Conservation (phyloP, 2,888 invertebrate species). For the Agapostemon virescens region DNA sequence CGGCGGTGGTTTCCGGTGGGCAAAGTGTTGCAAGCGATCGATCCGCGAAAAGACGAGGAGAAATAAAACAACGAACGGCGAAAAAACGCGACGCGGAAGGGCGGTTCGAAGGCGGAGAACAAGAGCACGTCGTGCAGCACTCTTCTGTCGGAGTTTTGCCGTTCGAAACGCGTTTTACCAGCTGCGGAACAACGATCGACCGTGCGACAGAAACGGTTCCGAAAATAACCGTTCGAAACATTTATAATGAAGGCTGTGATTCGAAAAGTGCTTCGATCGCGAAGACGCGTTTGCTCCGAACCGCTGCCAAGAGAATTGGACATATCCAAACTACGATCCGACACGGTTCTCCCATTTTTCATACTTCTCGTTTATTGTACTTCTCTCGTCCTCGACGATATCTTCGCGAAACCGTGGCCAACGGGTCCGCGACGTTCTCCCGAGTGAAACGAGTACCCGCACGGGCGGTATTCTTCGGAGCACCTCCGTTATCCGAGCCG, state of each 20-base stretch:
- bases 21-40: not conserved
- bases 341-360: no score
- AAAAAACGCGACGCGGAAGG: not conserved
- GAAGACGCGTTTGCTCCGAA: not conserved
- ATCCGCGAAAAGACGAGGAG: not conserved
- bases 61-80: not conserved
- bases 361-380: no score
- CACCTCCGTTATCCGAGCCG: not conserved
- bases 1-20: not conserved
- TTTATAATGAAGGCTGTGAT: not conserved
- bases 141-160: conserved; percentile 74
- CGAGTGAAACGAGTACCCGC: not conserved
- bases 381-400: not conserved
- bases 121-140: conserved; percentile 72
- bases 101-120: not conserved
- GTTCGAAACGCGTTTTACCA: conserved; percentile 61
- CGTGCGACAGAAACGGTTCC: conserved; percentile 56
- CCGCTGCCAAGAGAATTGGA: no score
- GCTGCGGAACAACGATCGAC: conserved; percentile 69
- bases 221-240: conserved; percentile 2
- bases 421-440: not conserved
- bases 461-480: not conserved
- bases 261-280: no score
- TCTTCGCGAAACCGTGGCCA: accelerated
- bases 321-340: no score